phyloP scores from a whole-genome alignment of 2,797 vertebrate species.

The Microtus obscurus region DNA sequence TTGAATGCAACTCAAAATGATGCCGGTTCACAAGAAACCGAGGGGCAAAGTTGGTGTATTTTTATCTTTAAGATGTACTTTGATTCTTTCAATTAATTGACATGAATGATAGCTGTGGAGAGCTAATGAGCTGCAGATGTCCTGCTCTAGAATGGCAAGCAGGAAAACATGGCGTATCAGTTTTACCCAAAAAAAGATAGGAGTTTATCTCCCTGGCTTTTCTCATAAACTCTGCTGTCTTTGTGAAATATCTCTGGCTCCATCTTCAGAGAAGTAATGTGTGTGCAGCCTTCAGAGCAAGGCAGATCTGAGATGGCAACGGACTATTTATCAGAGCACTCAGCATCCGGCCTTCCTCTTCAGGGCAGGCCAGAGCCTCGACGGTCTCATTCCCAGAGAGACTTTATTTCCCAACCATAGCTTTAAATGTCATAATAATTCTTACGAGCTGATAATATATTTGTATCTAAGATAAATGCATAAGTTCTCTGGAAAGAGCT shows the following conservation, averaged over 20 bases:
- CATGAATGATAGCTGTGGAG: constrained; percentile 79
- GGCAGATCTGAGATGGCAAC: neutral
- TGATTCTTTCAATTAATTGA: constrained; percentile 83
- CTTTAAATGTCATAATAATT: constrained; percentile 29
- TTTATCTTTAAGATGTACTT: constrained; percentile 75
- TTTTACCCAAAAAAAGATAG: constrained; percentile 56
- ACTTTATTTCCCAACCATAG: neutral
- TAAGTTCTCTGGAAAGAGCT: neutral
- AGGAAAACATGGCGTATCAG: constrained; percentile 70
- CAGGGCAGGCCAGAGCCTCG: neutral
- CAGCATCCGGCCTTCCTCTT: accelerated
- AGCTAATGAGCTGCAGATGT: constrained; percentile 84
- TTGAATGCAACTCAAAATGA: constrained; percentile 26
- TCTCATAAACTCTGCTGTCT: constrained; percentile 61
- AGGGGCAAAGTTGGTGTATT: constrained; percentile 70
- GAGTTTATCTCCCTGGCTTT: constrained; percentile 60
- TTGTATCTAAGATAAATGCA: neutral
- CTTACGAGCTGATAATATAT: neutral
- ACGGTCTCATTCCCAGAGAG: neutral
- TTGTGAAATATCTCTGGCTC: constrained; percentile 87
- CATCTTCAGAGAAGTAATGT: constrained; percentile 85
- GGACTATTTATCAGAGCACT: neutral
- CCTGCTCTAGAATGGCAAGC: constrained; percentile 72
- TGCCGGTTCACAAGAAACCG: constrained; percentile 68
- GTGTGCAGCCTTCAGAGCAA: constrained; percentile 72